Base-by-base conservation (phyloP, 2,888 invertebrate genomes). In the Heteropelma amictum region DNA sequence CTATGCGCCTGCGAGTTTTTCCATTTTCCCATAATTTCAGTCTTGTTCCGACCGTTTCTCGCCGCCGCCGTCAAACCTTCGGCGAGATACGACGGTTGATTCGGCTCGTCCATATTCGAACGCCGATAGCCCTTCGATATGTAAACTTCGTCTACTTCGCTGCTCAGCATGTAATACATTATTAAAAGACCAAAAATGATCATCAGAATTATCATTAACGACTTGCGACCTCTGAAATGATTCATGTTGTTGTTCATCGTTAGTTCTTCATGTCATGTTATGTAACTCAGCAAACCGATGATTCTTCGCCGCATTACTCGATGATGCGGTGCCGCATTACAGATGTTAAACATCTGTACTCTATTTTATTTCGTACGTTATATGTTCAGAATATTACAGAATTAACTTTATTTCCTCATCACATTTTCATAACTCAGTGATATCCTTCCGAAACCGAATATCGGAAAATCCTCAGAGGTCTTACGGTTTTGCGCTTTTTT, bases 131-230 rank as follows among this genome's bases (percentile, higher is more conserved):
- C 61, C 21, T 81, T 82, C n/a, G 64, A 71, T 0, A 81, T 26
- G 0, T 80, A 72, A 4, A 80, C 77, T 26, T 83, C 80, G 26
- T 83, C 81, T n/a, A 85, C 81, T 68, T 88, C 86, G 61, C 84
- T 85, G 49, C 83, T 86, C 33, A 88, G 76, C 38, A 88, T 83
- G 35, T 87, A 87, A 76, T 89, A 89, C 63, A 87, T 82, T 75
- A 89, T 83, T 7, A 88, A 76, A 14, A 88, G 72, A 38, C 83
- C 79, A 40, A 87, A 84, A 19, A 84, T 73, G 71, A 87, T 81
- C 82, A 84, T 85, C 17, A 85, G 68, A 65, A 85, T 79, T 51
- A 87, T 81, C 77, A 85, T 87, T 63, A 89, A 76, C 49, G 84
- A 82, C 30, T 84, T 82, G 77, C 84, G 80, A 72, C 85, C 87